Percentiles rank a stretch among this genome's conserved stretches.
phyloP scores from a whole-genome alignment of 2,797 vertebrate genomes.

The Dermochelys coriacea region DNA sequence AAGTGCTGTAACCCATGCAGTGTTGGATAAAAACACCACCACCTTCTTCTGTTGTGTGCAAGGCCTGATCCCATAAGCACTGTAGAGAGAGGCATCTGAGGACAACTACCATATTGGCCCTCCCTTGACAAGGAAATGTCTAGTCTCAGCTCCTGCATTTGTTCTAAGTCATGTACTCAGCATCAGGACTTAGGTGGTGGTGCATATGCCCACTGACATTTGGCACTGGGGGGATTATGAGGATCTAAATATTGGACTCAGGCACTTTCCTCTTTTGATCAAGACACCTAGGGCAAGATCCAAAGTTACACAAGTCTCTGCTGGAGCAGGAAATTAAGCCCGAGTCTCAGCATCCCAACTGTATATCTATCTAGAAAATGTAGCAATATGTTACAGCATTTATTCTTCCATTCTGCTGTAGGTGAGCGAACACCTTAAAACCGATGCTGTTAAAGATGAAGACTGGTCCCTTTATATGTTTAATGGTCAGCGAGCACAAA shows the following conservation, averaged over 20 bases:
- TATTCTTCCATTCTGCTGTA: conserved; percentile 51
- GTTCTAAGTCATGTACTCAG: no score
- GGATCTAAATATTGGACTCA: neutral
- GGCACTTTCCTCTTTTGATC: no score
- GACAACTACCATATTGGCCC: no score
- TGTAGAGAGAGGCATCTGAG: neutral
- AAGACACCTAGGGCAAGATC: neutral
- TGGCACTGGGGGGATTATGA: neutral
- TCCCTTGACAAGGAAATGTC: no score
- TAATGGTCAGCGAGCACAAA: conserved; percentile 83
- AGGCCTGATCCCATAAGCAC: neutral
- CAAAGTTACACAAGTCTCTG: neutral
- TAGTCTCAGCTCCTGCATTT: no score
- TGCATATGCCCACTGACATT: no score
- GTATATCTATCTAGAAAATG: neutral
- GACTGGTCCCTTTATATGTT: conserved; percentile 87
- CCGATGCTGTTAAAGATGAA: conserved; percentile 8
- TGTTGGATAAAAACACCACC: neutral
- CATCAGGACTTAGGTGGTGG: neutral
- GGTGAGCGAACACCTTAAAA: conserved; percentile 83
- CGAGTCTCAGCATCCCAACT: neutral
- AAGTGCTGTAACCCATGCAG: neutral
- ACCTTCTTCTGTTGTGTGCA: neutral
- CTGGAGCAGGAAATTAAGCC: neutral
- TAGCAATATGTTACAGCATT: neutral